Conservation (phyloP, 2,797 vertebrate species). For the Luscinia luscinia region DNA sequence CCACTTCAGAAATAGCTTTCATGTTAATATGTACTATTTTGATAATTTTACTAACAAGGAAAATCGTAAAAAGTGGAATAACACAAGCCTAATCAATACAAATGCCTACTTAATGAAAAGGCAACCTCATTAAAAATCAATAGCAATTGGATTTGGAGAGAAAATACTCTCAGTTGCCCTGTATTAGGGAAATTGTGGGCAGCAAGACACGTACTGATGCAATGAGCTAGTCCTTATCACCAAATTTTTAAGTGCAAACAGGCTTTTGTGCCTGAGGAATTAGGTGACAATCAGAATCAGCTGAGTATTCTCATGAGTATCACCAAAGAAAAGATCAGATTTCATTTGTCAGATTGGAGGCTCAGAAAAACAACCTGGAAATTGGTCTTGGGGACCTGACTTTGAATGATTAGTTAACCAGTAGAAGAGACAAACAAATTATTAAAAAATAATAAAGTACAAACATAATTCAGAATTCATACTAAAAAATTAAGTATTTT, state of each 20-base stretch:
- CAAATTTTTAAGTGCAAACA: neutral
- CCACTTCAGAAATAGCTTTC: neutral
- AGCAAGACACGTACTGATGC: neutral
- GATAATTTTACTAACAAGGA: neutral
- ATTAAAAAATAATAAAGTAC: neutral
- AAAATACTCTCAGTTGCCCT: neutral
- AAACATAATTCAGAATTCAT: neutral
- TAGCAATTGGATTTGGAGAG: neutral
- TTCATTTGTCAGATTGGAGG: neutral
- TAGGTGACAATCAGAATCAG: neutral
- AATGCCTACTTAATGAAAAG: neutral
- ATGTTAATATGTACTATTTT: neutral
- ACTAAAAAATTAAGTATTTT: neutral
- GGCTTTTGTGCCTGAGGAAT: neutral
- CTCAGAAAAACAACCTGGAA: neutral
- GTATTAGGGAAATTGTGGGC: neutral
- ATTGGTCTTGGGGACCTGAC: neutral
- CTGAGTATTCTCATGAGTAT: neutral
- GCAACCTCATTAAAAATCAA: neutral
- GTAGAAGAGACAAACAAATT: fast-evolving
- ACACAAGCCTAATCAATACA: neutral
- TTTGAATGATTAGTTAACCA: neutral
- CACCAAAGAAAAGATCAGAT: neutral
- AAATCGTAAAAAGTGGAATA: neutral
- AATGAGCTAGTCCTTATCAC: neutral